Conservation (phyloP, 2,113 vertebrate genomes). For the Anguilla japonica region DNA sequence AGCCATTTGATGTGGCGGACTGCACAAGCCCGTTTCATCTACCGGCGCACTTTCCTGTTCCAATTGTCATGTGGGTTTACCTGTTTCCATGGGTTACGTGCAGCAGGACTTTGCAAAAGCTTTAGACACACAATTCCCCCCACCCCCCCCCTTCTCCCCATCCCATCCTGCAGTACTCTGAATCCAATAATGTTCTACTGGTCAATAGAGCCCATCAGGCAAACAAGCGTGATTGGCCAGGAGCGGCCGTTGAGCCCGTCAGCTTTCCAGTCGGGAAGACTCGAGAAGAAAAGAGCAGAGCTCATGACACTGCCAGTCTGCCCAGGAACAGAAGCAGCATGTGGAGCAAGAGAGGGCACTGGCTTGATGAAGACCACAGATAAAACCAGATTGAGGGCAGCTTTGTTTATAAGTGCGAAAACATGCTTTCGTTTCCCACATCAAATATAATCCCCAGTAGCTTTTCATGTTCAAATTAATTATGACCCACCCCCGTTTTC, state of each 20-base stretch:
- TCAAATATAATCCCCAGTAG: not conserved
- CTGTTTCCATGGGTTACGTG: not conserved
- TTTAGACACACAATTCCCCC: not conserved
- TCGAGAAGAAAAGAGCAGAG: not conserved
- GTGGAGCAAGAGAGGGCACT: not conserved
- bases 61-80: not conserved
- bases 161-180: not conserved
- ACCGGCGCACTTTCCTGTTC: not conserved
- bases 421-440: not conserved
- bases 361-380: not conserved
- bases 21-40: conserved; percentile 15
- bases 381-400: not conserved
- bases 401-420: not conserved
- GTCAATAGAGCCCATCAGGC: not conserved
- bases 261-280: not conserved
- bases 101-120: not conserved
- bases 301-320: not conserved
- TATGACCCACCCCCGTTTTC: not conserved
- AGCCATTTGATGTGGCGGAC: not conserved
- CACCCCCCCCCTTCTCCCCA: not conserved
- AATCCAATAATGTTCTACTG: not conserved
- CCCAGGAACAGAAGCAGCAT: not conserved
- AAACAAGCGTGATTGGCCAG: not conserved
- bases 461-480: not conserved
- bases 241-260: not conserved